Conservation (phyloP, 1,140 invertebrate species). For the Cotesia typhae region DNA sequence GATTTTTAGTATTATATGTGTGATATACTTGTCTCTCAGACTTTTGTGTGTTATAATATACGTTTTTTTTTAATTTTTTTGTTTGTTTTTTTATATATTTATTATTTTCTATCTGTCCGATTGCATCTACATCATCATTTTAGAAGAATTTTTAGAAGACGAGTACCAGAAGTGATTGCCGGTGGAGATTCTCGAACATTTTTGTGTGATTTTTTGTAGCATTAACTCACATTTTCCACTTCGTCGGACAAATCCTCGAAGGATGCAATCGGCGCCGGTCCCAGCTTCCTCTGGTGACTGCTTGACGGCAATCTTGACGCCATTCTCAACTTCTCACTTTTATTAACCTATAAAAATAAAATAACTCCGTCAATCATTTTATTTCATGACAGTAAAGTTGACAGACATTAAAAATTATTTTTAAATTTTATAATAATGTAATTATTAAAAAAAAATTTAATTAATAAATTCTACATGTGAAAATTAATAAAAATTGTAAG, state of each 20-base stretch:
- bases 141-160: background rate
- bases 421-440: too few relatives aligned
- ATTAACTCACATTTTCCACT: slow-evolving; percentile 70
- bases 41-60: background rate
- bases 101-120: slow-evolving; percentile 18
- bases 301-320: slow-evolving; percentile 61
- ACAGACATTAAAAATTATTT: too few relatives aligned
- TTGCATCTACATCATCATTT: background rate
- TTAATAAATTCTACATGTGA: background rate
- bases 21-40: background rate
- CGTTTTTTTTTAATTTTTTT: background rate
- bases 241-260: slow-evolving; percentile 90
- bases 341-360: slow-evolving; percentile 3
- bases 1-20: slow-evolving; percentile 1
- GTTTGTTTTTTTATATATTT: background rate
- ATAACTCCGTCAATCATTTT: background rate
- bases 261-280: slow-evolving; percentile 90
- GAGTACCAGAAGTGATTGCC: background rate
- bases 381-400: too few relatives aligned
- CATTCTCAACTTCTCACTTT: slow-evolving; percentile 46
- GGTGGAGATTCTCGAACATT: background rate
- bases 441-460: background rate
- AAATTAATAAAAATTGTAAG: background rate
- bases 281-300: slow-evolving; percentile 76
- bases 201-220: slow-evolving; percentile 31